Evolutionary conservation across 2,888 invertebrate species (phyloP).

Genomic region (Parelbella ahira): DNA sequence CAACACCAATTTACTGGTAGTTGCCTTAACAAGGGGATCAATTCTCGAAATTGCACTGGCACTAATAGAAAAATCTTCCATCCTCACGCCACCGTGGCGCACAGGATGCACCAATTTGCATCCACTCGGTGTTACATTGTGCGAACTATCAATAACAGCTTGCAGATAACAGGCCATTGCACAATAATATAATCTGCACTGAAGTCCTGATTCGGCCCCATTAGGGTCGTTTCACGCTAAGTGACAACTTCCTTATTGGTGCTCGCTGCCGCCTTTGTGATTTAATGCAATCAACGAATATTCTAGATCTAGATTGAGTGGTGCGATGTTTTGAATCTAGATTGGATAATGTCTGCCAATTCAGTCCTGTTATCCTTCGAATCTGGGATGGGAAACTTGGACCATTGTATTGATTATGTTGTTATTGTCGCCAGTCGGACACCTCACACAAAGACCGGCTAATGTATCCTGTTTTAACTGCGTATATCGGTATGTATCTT

Average conservation of each 20-base stretch:
- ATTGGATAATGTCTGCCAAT: conserved; percentile 22
- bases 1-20: conserved; percentile 6
- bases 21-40: conserved; percentile 19
- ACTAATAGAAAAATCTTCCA: conserved; percentile 20
- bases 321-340: conserved; percentile 20
- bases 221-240: conserved; percentile 45
- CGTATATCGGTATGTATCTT: too few relatives aligned
- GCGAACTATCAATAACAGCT: conserved; percentile 10
- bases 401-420: too few relatives aligned
- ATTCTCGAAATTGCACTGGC: conserved; percentile 20
- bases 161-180: conserved; percentile 7
- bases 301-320: conserved; percentile 22
- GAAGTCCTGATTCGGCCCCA: conserved; percentile 30
- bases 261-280: conserved; percentile 28
- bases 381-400: conserved; percentile 7
- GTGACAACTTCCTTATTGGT: conserved; percentile 56
- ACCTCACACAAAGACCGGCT: too few relatives aligned
- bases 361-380: conserved; percentile 2
- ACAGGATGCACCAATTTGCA: conserved; percentile 22
- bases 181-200: conserved; percentile 23
- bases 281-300: conserved; percentile 38
- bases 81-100: conserved; percentile 2
- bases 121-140: conserved; percentile 1
- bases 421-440: too few relatives aligned
- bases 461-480: too few relatives aligned